Base-by-base conservation (phyloP, 1,140 invertebrate genomes). In the Dinoponera quadriceps region DNA sequence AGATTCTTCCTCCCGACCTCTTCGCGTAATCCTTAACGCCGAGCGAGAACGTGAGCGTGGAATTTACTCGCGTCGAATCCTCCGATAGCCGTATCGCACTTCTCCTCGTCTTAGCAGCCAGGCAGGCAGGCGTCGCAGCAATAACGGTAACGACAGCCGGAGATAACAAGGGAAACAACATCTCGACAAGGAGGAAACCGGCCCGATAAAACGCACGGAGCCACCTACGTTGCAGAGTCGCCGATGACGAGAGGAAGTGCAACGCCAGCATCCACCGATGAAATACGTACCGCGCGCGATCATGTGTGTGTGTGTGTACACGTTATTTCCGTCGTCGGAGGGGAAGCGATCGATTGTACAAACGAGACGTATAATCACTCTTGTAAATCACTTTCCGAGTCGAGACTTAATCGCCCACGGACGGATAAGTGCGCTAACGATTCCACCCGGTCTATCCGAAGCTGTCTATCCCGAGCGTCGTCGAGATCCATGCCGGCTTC, bases 71-170 rank as follows among this genome's bases (percentile, higher is more conserved):
- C 38, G 57, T 75, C 27, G 59, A 20, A 51, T 65, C 38, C 38
- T 44, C 44, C 62, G 55, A 14, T 73, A 73, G n/a, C n/a, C 57
- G 59, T 65, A 65, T 75, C 44, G 59, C 27, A 14, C 59, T 60
- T 60, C 54, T 54, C 49, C 63, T 77, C 62, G 29, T 63, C 69
- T 72, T 38, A 57, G 63, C 65, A 73, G 27, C 51, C 71, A n/a
- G n/a, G n/a, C n/a, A n/a, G 72, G 59, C 73, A 48, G 49, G 68
- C 81, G 59, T 77, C 54, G 84, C 65, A 38, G 65, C 73, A 87
- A 87, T 87, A 87, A 87, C 85, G 85, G 69, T 84, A 88, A 88
- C 85, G 74, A 86, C 66, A 78, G 51, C 49, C 65, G 57, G 63
- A 62, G 82, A 84, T 81, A 88, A 84, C 85, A 75, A 88, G 82